Conservation (phyloP, 2,888 invertebrate species). For the Drosophila birchii region DNA sequence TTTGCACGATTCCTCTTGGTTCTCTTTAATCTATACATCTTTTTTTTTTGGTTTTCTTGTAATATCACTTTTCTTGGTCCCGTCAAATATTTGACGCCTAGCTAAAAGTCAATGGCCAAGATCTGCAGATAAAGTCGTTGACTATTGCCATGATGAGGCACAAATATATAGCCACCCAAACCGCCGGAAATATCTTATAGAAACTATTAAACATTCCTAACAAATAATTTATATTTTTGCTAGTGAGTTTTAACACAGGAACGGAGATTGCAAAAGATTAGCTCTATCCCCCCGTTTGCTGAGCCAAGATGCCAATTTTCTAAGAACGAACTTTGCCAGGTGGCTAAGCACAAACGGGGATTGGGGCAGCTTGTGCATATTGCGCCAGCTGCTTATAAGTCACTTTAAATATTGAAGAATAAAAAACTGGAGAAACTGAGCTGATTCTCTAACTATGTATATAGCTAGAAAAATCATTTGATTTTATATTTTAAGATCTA, state of each 20-base stretch:
- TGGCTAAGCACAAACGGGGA: background rate
- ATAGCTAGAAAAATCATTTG: background rate
- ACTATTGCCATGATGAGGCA: conserved; percentile 14
- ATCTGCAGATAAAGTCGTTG: conserved; percentile 26
- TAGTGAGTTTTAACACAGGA: conserved; percentile 5
- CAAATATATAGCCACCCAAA: background rate
- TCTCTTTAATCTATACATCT: no score
- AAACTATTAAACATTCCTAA: background rate
- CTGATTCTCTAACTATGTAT: background rate
- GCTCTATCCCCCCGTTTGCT: conserved; percentile 13
- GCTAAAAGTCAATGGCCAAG: conserved; percentile 32
- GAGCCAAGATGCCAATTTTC: conserved; percentile 35
- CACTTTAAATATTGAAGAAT: conserved; percentile 28
- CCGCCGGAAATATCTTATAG: background rate
- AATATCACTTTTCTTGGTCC: background rate
- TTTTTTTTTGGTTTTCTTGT: background rate
- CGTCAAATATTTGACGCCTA: background rate
- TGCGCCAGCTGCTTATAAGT: conserved; percentile 41
- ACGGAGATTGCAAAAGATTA: conserved; percentile 36
- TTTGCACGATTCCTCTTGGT: no score
- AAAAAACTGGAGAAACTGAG: background rate
- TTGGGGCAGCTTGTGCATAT: conserved; percentile 29
- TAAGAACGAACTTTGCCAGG: conserved; percentile 20
- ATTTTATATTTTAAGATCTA: background rate
- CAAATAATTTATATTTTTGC: background rate